A percentile compares a stretch with the other conserved stretches of the same genome.
Evolutionary conservation across 2,797 vertebrate species (phyloP).

Genomic region (Microtus agrestis): DNA sequence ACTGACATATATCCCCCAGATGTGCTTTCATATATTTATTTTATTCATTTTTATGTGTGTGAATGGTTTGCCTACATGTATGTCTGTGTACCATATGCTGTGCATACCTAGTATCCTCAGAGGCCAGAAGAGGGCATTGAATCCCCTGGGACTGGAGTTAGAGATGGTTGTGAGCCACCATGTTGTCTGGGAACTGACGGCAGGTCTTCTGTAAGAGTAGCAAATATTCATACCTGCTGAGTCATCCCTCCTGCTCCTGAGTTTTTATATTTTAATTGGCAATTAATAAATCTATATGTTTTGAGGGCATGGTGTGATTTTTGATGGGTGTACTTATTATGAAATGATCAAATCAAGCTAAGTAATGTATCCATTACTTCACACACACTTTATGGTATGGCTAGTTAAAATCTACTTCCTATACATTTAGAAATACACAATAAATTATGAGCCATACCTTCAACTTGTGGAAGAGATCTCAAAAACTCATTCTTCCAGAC

Average conservation of each 20-base stretch:
- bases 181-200: background rate
- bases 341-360: slow-evolving; percentile 5
- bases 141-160: background rate
- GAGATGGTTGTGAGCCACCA: background rate
- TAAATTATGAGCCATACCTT: background rate
- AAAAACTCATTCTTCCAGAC: background rate
- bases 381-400: background rate
- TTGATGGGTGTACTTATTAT: background rate
- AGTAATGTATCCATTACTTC: background rate
- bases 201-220: background rate
- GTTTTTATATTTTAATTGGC: background rate
- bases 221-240: background rate
- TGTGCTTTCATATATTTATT: background rate
- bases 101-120: background rate
- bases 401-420: slow-evolving; percentile 4
- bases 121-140: background rate
- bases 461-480: background rate
- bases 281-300: background rate
- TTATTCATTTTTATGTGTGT: background rate
- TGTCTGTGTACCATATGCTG: background rate
- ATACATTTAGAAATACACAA: background rate
- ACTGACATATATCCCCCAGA: background rate
- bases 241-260: background rate
- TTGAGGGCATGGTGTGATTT: background rate
- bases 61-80: background rate